Evolutionary conservation across 2,888 invertebrate genomes (phyloP).

Genomic region (Biston stratarius): DNA sequence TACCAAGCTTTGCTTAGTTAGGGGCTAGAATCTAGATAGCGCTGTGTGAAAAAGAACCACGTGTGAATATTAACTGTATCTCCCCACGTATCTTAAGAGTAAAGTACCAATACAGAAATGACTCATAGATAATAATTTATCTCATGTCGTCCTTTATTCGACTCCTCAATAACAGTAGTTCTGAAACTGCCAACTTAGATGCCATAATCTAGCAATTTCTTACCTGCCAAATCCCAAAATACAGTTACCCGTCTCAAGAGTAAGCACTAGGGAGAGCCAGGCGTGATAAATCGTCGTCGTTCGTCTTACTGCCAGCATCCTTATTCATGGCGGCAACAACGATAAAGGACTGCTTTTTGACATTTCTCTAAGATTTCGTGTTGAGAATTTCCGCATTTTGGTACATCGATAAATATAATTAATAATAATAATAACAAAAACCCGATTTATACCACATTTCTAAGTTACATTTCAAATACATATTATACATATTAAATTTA

Average conservation of each 20-base stretch:
- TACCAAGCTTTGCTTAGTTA: too few species aligned
- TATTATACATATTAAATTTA: too few species aligned
- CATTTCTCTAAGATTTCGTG: slow-evolving; percentile 15
- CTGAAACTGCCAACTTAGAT: slow-evolving; percentile 8
- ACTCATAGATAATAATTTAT: background rate
- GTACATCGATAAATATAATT: background rate
- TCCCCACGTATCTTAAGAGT: background rate
- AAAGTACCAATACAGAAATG: background rate
- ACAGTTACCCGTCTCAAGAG: slow-evolving; percentile 15
- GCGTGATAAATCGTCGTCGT: slow-evolving; percentile 24
- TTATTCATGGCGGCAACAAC: slow-evolving; percentile 18
- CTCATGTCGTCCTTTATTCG: background rate
- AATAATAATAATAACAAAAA: too few species aligned
- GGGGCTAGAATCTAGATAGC: too few species aligned
- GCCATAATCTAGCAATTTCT: slow-evolving; percentile 18
- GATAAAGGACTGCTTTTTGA: slow-evolving; percentile 16
- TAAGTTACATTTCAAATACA: too few species aligned
- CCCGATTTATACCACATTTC: too few species aligned
- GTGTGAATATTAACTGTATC: too few species aligned
- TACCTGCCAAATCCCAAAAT: slow-evolving; percentile 24
- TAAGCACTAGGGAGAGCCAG: slow-evolving; percentile 24
- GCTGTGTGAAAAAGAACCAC: too few species aligned
- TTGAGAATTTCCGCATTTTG: slow-evolving; percentile 6
- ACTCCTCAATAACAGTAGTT: background rate
- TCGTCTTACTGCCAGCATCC: slow-evolving; percentile 12